A percentile compares a stretch with the other conserved stretches of the same genome.
phyloP scores from a whole-genome alignment of 2,888 invertebrate species.

The Cancer borealis region DNA sequence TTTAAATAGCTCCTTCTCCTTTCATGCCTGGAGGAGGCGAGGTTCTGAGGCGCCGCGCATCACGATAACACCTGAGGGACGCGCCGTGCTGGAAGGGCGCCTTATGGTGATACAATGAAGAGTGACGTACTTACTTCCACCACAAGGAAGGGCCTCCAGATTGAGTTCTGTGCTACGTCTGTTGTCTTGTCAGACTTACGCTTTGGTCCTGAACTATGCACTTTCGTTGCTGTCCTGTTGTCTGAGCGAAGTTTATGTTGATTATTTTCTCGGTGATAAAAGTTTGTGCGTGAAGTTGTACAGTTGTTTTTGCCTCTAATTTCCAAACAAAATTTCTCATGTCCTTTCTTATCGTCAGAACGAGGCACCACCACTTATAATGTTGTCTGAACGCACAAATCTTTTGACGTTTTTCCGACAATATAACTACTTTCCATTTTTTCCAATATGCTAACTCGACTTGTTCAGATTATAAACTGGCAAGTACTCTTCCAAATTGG shows the following conservation, averaged over 20 bases:
- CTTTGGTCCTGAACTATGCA: too few relatives aligned
- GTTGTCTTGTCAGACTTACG: too few relatives aligned
- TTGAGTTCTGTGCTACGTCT: too few relatives aligned
- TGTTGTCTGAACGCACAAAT: background rate
- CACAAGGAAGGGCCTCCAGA: too few relatives aligned
- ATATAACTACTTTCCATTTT: background rate
- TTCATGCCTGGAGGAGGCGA: background rate
- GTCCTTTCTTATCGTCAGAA: background rate
- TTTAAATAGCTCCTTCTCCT: background rate
- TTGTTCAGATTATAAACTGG: background rate
- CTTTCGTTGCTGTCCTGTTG: too few relatives aligned
- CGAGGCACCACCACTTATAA: background rate
- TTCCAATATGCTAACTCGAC: too few relatives aligned
- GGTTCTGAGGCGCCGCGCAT: background rate
- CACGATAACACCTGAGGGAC: background rate
- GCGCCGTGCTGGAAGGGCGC: too few relatives aligned
- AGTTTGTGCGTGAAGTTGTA: background rate
- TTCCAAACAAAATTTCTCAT: background rate
- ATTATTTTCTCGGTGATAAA: background rate
- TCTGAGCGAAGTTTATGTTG: background rate
- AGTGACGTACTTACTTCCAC: too few relatives aligned
- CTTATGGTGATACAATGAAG: too few relatives aligned
- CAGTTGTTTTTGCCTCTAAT: background rate
- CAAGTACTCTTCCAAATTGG: background rate
- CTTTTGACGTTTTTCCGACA: too few relatives aligned